phyloP scores from a whole-genome alignment of 2,888 invertebrate genomes.

The Tortrix viridana region DNA sequence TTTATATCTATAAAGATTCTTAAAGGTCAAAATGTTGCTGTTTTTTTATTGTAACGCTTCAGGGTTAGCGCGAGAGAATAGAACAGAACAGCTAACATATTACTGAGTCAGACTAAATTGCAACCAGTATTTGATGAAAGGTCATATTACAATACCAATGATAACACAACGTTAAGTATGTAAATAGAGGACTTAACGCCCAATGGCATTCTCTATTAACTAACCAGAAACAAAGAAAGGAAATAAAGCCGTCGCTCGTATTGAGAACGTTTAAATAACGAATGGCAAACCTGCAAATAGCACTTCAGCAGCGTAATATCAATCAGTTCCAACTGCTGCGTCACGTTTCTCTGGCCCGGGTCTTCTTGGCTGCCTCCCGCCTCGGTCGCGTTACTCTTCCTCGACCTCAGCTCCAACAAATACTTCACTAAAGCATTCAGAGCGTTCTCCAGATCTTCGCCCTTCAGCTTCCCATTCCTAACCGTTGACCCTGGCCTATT shows the following conservation, averaged over 20 bases:
- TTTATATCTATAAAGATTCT: too few relatives aligned
- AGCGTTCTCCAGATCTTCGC: conserved; percentile 94
- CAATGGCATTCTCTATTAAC: too few relatives aligned
- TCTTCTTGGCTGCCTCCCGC: conserved; percentile 53
- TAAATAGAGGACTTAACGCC: too few relatives aligned
- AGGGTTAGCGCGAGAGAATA: too few relatives aligned
- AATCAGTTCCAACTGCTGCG: conserved; percentile 91
- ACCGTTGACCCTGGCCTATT: conserved; percentile 64
- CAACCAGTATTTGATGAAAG: too few relatives aligned
- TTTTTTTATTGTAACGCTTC: too few relatives aligned
- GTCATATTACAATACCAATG: too few relatives aligned
- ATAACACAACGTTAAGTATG: too few relatives aligned
- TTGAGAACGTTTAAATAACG: neutral
- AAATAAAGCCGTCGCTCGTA: neutral
- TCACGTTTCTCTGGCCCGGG: conserved; percentile 60
- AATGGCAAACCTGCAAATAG: conserved; percentile 90
- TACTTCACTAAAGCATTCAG: conserved; percentile 95
- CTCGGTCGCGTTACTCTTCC: conserved; percentile 77
- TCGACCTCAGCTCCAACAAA: conserved; percentile 89
- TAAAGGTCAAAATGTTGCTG: too few relatives aligned
- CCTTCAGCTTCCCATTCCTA: conserved; percentile 85
- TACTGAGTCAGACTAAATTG: too few relatives aligned
- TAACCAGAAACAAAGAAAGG: too few relatives aligned
- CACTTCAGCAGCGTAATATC: conserved; percentile 99
- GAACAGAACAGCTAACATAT: too few relatives aligned